A percentile compares a stretch with the other conserved stretches of the same genome.
These are phyloP conservation scores for Cephus rjabovi DNA, from an alignment of 2,888 invertebrate species.

Conservation along the genomic window DNA sequence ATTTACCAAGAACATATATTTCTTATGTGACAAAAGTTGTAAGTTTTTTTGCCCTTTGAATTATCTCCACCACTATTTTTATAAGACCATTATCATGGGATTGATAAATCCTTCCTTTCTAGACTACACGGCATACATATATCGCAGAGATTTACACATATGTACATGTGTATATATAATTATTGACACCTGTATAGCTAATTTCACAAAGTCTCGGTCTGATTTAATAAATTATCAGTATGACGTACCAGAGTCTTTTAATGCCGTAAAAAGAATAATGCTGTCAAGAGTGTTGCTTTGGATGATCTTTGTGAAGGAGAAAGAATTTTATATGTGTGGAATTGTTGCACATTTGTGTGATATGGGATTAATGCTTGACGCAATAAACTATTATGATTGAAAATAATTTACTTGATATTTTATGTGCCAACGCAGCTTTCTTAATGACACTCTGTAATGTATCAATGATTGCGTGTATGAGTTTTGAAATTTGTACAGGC, in stretches of 20 bases:
- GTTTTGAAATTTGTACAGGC: too few species aligned
- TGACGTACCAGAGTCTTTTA: neutral
- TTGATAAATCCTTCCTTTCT: neutral
- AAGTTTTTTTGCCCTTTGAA: neutral
- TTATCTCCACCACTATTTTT: neutral
- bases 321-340: neutral
- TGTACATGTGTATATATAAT: neutral
- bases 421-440: conserved; percentile 19
- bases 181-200: neutral
- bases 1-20: neutral
- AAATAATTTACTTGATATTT: conserved; percentile 32
- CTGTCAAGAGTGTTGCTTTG: neutral
- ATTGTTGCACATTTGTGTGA: neutral
- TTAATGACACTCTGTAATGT: neutral
- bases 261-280: neutral
- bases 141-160: neutral
- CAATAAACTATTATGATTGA: conserved; percentile 28
- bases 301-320: neutral
- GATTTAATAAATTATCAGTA: neutral
- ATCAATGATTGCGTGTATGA: neutral
- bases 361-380: neutral
- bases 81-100: neutral
- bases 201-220: neutral
- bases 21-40: neutral
- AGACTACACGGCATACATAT: neutral